A percentile compares a stretch with the other conserved stretches of the same genome.
Conservation (phyloP, 2,797 vertebrate genomes). For the Atherinosoma microstoma region DNA sequence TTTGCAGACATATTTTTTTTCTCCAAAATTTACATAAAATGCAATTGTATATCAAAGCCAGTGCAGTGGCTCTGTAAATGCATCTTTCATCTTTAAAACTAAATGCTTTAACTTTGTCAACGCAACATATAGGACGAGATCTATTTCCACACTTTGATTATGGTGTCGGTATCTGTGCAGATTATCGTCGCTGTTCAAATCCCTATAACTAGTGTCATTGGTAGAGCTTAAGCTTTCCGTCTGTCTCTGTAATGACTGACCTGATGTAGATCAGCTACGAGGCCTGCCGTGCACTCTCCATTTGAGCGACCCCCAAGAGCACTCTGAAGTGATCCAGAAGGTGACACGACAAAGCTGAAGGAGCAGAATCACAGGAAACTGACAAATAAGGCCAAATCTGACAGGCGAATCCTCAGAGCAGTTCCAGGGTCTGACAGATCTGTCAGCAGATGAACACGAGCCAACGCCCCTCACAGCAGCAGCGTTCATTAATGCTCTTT, state of each 20-base stretch:
- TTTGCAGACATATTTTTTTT: slow-evolving; percentile 1
- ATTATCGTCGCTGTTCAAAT: slow-evolving; percentile 38
- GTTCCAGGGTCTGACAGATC: slow-evolving; percentile 64
- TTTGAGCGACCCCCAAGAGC: slow-evolving; percentile 53
- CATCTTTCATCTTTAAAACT: not conserved
- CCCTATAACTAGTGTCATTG: slow-evolving; percentile 41
- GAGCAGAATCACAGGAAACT: slow-evolving; percentile 71
- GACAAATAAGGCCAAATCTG: slow-evolving; percentile 78
- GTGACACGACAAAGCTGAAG: slow-evolving; percentile 72
- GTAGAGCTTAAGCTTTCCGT: slow-evolving; percentile 28
- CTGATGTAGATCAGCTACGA: slow-evolving; percentile 60
- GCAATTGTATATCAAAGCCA: not conserved
- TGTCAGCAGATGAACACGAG: slow-evolving; percentile 51
- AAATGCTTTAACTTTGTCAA: not conserved
- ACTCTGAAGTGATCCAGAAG: slow-evolving; percentile 52
- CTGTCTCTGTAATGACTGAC: slow-evolving; percentile 45
- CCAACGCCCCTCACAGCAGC: slow-evolving; percentile 58
- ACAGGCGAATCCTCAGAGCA: slow-evolving; percentile 70
- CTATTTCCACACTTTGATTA: slow-evolving; percentile 37
- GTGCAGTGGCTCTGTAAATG: not conserved
- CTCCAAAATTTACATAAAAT: not conserved
- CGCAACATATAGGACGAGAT: slow-evolving; percentile 15
- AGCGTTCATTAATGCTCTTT: slow-evolving; percentile 46
- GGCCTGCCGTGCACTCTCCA: slow-evolving; percentile 34
- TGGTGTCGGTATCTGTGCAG: slow-evolving; percentile 37